A percentile compares a stretch with the other conserved stretches of the same genome.
Evolutionary conservation across 2,113 vertebrate species (phyloP).

Genomic region (Oncorhynchus tshawytscha): DNA sequence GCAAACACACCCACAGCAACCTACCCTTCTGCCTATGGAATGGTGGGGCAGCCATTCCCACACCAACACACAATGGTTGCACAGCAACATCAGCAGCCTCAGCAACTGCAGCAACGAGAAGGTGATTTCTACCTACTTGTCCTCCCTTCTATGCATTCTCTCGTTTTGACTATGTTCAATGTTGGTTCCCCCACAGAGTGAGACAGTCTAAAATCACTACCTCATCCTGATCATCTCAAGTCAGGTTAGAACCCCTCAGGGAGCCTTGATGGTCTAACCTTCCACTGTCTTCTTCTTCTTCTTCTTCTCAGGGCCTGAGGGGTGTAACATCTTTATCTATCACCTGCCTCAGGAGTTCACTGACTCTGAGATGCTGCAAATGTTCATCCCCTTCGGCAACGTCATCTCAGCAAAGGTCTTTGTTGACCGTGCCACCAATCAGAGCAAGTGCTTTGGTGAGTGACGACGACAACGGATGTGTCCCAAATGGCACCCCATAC

Average conservation of each 20-base stretch:
- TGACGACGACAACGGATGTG: neutral
- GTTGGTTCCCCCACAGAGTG: neutral
- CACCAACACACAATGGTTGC: conserved; percentile 85
- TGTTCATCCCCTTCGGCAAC: conserved; percentile 97
- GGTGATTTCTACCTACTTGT: conserved; percentile 53
- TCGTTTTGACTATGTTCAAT: too few species aligned
- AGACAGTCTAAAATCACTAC: neutral
- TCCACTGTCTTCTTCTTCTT: neutral
- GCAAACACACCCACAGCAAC: conserved; percentile 71
- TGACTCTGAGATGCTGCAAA: conserved; percentile 93
- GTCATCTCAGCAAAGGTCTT: conserved; percentile 98
- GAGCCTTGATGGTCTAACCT: neutral
- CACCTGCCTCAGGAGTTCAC: conserved; percentile 98
- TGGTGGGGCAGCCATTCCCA: conserved; percentile 88
- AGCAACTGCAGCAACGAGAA: conserved; percentile 87
- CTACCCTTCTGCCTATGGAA: conserved; percentile 88
- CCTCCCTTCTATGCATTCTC: neutral
- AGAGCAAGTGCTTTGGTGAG: conserved; percentile 98
- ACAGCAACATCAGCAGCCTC: conserved; percentile 85
- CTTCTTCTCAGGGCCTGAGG: conserved; percentile 84
- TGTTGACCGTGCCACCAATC: conserved; percentile 95
- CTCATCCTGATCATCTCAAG: neutral
- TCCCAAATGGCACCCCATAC: too few species aligned
- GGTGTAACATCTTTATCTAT: conserved; percentile 98
- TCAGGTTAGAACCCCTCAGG: neutral